Percentiles rank a stretch among this genome's conserved stretches.
These are phyloP conservation scores for Lissocephala sabroskyi DNA, from an alignment of 2,888 invertebrate genomes.

Conservation along the genomic window DNA sequence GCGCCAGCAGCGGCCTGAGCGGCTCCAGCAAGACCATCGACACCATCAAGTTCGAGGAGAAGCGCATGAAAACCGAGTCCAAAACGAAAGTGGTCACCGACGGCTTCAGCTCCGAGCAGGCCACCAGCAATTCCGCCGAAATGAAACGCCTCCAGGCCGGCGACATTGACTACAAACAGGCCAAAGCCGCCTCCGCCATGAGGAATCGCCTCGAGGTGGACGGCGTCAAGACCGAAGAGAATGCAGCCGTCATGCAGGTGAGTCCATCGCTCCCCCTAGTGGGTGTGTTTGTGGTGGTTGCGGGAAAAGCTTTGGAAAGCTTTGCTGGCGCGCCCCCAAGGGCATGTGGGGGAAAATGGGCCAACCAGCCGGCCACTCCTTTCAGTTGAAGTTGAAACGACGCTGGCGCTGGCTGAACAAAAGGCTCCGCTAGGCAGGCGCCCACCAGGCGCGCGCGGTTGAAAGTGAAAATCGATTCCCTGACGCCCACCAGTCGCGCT, in stretches of 20 bases:
- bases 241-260: conserved; percentile 87
- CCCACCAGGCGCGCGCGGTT: neutral
- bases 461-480: conserved; percentile 37
- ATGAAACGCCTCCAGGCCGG: conserved; percentile 85
- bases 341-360: neutral
- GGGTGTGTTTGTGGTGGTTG: too few relatives aligned
- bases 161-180: conserved; percentile 86
- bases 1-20: conserved; percentile 67
- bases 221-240: conserved; percentile 89
- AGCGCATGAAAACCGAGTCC: conserved; percentile 84
- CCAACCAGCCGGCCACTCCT: conserved; percentile 47
- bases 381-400: conserved; percentile 38
- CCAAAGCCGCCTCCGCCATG: conserved; percentile 83
- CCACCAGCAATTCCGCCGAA: conserved; percentile 80
- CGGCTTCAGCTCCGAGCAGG: conserved; percentile 85
- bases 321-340: conserved; percentile 1
- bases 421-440: neutral
- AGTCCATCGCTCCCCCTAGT: conserved; percentile 45
- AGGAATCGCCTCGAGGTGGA: conserved; percentile 87
- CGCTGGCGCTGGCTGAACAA: conserved; percentile 42
- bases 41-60: conserved; percentile 87
- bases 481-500: conserved; percentile 21
- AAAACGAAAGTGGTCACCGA: conserved; percentile 87
- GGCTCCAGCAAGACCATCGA: conserved; percentile 73
- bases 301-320: conserved; percentile 15